Evolutionary conservation across 2,113 vertebrate genomes (phyloP).

Genomic region (Hippocampus comes): DNA sequence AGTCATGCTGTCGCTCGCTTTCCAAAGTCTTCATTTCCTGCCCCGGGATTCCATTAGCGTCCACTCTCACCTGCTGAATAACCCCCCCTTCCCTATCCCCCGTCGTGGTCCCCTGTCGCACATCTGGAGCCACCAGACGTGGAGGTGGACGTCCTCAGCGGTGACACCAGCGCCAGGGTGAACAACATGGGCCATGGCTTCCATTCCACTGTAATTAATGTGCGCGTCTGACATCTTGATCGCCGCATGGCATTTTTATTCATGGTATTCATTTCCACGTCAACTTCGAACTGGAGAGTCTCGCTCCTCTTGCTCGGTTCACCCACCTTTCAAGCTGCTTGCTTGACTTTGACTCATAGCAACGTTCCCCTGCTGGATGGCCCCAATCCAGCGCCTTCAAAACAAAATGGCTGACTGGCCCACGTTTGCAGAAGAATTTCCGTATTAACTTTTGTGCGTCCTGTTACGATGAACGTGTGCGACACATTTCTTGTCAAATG

Average conservation of each 20-base stretch:
- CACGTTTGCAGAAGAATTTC: too few species aligned
- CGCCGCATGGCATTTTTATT: not conserved
- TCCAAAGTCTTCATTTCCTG: slow-evolving; percentile 59
- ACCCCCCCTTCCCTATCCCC: slow-evolving; percentile 46
- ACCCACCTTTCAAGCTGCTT: not conserved
- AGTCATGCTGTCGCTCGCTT: slow-evolving; percentile 53
- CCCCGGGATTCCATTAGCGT: slow-evolving; percentile 57
- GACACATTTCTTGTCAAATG: too few species aligned
- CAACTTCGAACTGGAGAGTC: not conserved
- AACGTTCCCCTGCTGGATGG: too few species aligned
- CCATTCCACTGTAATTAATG: not conserved
- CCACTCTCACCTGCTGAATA: slow-evolving; percentile 57
- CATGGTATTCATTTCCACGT: not conserved
- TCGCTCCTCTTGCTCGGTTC: not conserved
- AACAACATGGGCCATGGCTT: not conserved
- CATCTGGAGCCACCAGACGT: slow-evolving; percentile 15
- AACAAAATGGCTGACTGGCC: not conserved
- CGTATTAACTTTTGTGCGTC: too few species aligned
- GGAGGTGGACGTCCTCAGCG: slow-evolving; percentile 22
- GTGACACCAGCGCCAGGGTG: slow-evolving; percentile 9
- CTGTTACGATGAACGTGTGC: too few species aligned
- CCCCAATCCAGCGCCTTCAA: not conserved
- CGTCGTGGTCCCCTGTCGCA: slow-evolving; percentile 28
- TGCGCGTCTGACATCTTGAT: not conserved
- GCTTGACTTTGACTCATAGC: too few species aligned